phyloP scores from a whole-genome alignment of 92 coral and sea anemone genomes.

The Parazoanthus swiftii region DNA sequence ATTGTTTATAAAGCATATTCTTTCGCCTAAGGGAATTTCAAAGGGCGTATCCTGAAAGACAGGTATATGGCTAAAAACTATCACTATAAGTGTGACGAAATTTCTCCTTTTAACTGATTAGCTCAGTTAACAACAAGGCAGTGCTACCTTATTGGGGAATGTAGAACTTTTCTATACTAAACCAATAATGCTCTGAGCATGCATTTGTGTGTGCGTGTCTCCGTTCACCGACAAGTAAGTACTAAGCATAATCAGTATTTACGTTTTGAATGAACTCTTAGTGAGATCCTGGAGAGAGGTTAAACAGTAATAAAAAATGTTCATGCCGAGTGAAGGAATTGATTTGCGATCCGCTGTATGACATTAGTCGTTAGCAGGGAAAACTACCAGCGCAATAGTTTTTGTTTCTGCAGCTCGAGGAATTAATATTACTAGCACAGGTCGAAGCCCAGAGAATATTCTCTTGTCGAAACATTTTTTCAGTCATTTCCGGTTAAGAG shows the following conservation, averaged over 20 bases:
- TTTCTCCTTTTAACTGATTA: background rate
- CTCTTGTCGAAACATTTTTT: too few relatives aligned
- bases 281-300: background rate
- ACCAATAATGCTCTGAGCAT: background rate
- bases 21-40: background rate
- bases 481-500: too few relatives aligned
- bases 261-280: background rate
- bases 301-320: too few relatives aligned
- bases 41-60: background rate
- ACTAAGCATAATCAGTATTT: background rate
- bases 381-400: too few relatives aligned
- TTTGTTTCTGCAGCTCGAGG: too few relatives aligned
- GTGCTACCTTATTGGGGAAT: background rate
- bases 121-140: background rate
- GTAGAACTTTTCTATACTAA: background rate
- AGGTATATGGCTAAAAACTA: background rate
- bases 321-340: background rate
- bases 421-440: too few relatives aligned
- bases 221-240: background rate
- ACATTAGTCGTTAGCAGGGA: too few relatives aligned
- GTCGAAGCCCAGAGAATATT: too few relatives aligned
- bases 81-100: too few relatives aligned
- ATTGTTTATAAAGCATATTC: background rate
- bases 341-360: background rate
- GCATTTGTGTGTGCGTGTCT: background rate